Percentiles rank a stretch among this genome's conserved stretches.
phyloP scores from a whole-genome alignment of 1,140 invertebrate genomes.

The Listronotus oregonensis region DNA sequence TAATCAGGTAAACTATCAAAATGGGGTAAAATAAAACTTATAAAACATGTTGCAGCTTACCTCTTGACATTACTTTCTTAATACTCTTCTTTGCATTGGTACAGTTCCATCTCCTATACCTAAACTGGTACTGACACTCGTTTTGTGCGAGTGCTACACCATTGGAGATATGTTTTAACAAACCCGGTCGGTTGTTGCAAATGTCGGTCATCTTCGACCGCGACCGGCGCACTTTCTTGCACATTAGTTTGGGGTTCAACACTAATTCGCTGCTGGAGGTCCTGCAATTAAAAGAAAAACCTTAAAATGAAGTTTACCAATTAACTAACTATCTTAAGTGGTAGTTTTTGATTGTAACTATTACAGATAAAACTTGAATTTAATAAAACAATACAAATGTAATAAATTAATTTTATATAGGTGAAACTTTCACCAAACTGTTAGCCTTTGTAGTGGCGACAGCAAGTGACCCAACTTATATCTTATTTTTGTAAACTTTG shows the following conservation, averaged over 20 bases:
- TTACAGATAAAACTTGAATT: too few species aligned
- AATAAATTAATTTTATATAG: too few species aligned
- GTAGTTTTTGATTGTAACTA: too few species aligned
- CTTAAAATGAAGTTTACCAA: too few species aligned
- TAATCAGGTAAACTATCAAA: too few species aligned
- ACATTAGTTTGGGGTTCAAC: conserved; percentile 85
- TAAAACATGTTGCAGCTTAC: conserved; percentile 59
- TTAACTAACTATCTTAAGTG: too few species aligned
- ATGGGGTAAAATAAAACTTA: too few species aligned
- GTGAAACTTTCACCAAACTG: too few species aligned
- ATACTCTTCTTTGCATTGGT: conserved; percentile 77
- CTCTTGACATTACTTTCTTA: conserved; percentile 79
- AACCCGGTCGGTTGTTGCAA: conserved; percentile 73
- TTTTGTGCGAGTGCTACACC: conserved; percentile 78
- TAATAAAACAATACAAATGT: too few species aligned
- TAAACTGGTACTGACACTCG: conserved; percentile 86
- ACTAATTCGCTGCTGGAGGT: conserved; percentile 80
- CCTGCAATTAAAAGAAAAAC: conserved; percentile 62
- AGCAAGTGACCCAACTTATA: too few species aligned
- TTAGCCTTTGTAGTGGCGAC: too few species aligned
- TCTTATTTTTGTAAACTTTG: too few species aligned
- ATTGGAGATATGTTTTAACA: conserved; percentile 76
- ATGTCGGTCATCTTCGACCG: conserved; percentile 76
- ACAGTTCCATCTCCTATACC: conserved; percentile 83
- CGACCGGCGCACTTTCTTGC: conserved; percentile 75